These are phyloP conservation scores for Microcaecilia unicolor DNA, from an alignment of 2,797 vertebrate species.

Conservation along the genomic window DNA sequence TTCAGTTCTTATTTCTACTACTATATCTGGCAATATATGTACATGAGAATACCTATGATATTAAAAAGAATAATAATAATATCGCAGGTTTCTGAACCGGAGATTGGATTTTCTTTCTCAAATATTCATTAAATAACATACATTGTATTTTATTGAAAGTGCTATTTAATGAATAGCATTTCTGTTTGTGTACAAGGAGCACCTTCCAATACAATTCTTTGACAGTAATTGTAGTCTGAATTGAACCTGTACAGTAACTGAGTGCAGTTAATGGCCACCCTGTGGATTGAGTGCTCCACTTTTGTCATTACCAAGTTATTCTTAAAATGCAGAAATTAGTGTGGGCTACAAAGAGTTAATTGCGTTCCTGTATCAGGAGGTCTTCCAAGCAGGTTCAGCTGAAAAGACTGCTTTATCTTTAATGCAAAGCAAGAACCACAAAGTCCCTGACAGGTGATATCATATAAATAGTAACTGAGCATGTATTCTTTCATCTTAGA, in stretches of 20 bases:
- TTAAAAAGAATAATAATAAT: slow-evolving; percentile 43
- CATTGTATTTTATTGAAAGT: slow-evolving; percentile 46
- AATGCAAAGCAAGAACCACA: slow-evolving; percentile 34
- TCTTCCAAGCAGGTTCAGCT: slow-evolving; percentile 48
- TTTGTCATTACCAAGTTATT: slow-evolving; percentile 50
- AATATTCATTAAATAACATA: slow-evolving; percentile 53
- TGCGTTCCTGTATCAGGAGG: slow-evolving; percentile 42
- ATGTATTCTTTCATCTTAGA: no score
- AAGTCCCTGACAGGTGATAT: slow-evolving; percentile 38
- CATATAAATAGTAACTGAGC: slow-evolving; percentile 26
- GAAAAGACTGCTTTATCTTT: slow-evolving; percentile 53
- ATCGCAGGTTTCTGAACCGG: slow-evolving; percentile 24
- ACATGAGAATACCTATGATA: slow-evolving; percentile 23
- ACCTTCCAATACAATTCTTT: slow-evolving; percentile 50
- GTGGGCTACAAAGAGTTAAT: slow-evolving; percentile 61
- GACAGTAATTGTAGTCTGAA: slow-evolving; percentile 71
- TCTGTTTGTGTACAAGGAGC: slow-evolving; percentile 52
- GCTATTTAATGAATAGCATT: slow-evolving; percentile 50
- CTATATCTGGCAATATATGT: slow-evolving; percentile 23
- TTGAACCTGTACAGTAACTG: slow-evolving; percentile 51
- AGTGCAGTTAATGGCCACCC: slow-evolving; percentile 63
- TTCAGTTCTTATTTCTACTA: slow-evolving; percentile 22
- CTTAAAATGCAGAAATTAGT: slow-evolving; percentile 55
- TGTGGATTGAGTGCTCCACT: slow-evolving; percentile 49
- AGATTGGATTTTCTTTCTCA: slow-evolving; percentile 47